phyloP scores from a whole-genome alignment of 1,140 invertebrate genomes.

The Mylabris phalerata region DNA sequence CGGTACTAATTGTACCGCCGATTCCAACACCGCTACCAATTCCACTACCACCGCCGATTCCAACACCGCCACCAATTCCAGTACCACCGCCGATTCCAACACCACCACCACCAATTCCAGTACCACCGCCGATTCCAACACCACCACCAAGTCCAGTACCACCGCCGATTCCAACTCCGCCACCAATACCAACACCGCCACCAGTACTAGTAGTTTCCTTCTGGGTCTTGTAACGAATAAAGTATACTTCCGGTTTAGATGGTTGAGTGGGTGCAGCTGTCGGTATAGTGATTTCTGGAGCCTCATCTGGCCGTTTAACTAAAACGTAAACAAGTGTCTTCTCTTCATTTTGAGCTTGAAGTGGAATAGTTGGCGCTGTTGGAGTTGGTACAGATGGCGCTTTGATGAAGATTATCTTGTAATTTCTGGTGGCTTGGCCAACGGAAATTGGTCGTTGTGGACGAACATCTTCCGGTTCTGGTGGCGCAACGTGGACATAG shows the following conservation, averaged over 20 bases:
- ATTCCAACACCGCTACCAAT: constrained; percentile 34
- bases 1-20: constrained; percentile 35
- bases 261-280: constrained; percentile 69
- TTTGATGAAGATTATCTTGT: constrained; percentile 87
- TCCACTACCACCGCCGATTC: constrained; percentile 33
- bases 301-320: constrained; percentile 77
- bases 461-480: constrained; percentile 62
- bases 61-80: constrained; percentile 34
- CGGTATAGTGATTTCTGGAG: constrained; percentile 67
- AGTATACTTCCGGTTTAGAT: constrained; percentile 81
- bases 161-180: constrained; percentile 38
- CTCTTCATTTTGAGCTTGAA: constrained; percentile 70
- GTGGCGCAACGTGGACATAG: constrained; percentile 63
- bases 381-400: constrained; percentile 71
- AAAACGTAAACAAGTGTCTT: constrained; percentile 86
- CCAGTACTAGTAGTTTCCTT: constrained; percentile 54
- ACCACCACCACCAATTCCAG: constrained; percentile 40
- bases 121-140: constrained; percentile 30
- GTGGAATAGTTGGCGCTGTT: constrained; percentile 54
- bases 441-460: constrained; percentile 47
- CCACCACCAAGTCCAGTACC: constrained; percentile 32
- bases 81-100: constrained; percentile 35
- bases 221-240: constrained; percentile 84
- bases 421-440: constrained; percentile 69
- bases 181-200: constrained; percentile 43